Conservation (phyloP, 2,113 vertebrate species). For the Pagrus major region DNA sequence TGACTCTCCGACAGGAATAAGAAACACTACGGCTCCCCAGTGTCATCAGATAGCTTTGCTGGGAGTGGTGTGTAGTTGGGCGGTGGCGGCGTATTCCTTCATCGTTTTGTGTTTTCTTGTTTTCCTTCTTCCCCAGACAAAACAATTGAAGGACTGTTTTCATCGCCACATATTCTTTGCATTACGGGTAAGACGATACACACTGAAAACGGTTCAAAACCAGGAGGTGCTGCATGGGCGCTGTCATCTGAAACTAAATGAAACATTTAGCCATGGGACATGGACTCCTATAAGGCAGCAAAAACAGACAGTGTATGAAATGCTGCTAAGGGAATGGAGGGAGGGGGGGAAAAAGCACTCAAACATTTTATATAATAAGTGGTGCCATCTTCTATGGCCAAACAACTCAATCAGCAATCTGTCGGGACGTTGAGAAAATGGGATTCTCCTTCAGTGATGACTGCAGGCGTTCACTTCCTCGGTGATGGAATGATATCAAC, state of each 20-base stretch:
- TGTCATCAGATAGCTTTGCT: conserved; percentile 61
- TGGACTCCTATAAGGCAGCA: conserved; percentile 27
- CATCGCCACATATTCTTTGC: conserved; percentile 65
- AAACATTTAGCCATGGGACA: conserved; percentile 70
- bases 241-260: conserved; percentile 68
- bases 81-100: conserved; percentile 35
- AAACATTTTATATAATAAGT: conserved; percentile 63
- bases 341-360: conserved; percentile 2
- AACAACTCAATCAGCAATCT: conserved; percentile 71
- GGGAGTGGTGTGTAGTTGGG: conserved; percentile 36
- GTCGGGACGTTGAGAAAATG: conserved; percentile 64
- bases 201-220: conserved; percentile 36
- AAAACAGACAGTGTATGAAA: conserved; percentile 54
- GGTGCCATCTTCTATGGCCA: conserved; percentile 60
- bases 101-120: conserved; percentile 49
- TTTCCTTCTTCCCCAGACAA: conserved; percentile 56
- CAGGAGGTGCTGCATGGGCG: conserved; percentile 42
- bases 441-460: conserved; percentile 58
- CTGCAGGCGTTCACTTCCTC: conserved; percentile 57
- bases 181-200: conserved; percentile 71
- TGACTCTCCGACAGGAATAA: conserved; percentile 47
- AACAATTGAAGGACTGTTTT: conserved; percentile 62
- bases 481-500: conserved; percentile 51
- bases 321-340: conserved; percentile 17
- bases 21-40: conserved; percentile 38